These are phyloP conservation scores for Herpetotheres cachinnans DNA, from an alignment of 2,113 vertebrate genomes.

Conservation along the genomic window DNA sequence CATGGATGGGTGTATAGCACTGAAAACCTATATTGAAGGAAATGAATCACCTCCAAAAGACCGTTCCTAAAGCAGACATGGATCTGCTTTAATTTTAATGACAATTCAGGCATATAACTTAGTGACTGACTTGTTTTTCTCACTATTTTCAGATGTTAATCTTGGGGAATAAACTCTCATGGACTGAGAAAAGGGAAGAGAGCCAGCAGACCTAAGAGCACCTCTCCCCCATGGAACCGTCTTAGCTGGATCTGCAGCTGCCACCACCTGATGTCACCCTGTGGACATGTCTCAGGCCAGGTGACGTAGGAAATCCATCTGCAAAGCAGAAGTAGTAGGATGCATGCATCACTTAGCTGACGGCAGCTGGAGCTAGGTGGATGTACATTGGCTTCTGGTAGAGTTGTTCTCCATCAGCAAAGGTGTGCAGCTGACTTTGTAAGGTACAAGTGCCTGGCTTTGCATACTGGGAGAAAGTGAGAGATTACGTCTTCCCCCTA, in stretches of 20 bases:
- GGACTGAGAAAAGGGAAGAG: neutral
- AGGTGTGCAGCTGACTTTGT: neutral
- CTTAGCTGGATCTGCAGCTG: neutral
- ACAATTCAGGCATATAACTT: neutral
- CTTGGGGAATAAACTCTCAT: neutral
- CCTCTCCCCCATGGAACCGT: fast-evolving
- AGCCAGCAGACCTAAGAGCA: neutral
- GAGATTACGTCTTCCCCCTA: neutral
- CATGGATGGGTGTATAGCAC: neutral
- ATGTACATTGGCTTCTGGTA: neutral
- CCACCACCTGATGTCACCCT: neutral
- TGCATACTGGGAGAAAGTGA: neutral
- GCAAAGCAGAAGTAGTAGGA: neutral
- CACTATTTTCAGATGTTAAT: neutral
- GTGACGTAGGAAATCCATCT: neutral
- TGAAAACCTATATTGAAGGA: neutral
- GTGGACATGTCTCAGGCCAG: fast-evolving
- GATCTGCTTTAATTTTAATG: neutral
- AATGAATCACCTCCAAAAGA: neutral
- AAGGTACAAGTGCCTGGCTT: neutral
- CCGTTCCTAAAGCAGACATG: neutral
- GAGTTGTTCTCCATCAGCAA: neutral
- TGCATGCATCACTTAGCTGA: neutral
- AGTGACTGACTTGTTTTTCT: fast-evolving
- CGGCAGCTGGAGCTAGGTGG: neutral